These are phyloP conservation scores for Platynereis dumerilii DNA, from an alignment of 2,888 invertebrate genomes.

Conservation along the genomic window DNA sequence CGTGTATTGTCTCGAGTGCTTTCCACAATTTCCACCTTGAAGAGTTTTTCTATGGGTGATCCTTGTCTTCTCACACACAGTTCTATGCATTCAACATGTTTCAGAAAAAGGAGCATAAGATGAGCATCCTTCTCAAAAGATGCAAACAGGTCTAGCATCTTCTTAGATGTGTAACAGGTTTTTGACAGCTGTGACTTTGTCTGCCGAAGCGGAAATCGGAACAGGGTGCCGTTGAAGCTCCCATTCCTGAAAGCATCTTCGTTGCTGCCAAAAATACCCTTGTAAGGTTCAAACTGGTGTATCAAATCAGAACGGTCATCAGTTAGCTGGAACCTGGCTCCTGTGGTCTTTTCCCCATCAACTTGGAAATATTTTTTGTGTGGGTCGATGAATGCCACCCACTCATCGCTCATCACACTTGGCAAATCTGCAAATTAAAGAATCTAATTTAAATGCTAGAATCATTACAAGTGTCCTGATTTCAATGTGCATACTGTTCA, in stretches of 20 bases:
- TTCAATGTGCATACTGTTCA: no score
- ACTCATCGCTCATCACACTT: constrained; percentile 44
- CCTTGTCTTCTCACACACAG: constrained; percentile 28
- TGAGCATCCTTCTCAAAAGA: constrained; percentile 45
- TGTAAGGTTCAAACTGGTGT: constrained; percentile 42
- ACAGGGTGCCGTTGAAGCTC: constrained; percentile 48
- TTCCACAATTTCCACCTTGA: constrained; percentile 19
- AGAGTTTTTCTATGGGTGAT: constrained; percentile 9
- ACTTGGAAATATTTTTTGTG: constrained; percentile 41
- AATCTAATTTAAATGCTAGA: no score
- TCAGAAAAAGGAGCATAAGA: constrained; percentile 49
- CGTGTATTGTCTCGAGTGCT: constrained; percentile 15
- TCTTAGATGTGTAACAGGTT: constrained; percentile 40
- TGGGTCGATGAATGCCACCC: constrained; percentile 50
- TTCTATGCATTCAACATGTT: constrained; percentile 43
- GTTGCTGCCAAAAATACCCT: constrained; percentile 41
- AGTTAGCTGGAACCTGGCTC: constrained; percentile 36
- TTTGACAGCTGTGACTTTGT: constrained; percentile 44
- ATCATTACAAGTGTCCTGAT: no score
- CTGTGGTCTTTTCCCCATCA: constrained; percentile 35
- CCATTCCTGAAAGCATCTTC: constrained; percentile 34
- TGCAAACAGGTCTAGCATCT: constrained; percentile 42
- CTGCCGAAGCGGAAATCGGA: constrained; percentile 54
- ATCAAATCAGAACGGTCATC: constrained; percentile 11
- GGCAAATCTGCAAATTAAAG: not conserved